Evolutionary conservation across 2,797 vertebrate genomes (phyloP), one percentile per base, ranked within the genome.

Genomic region (Salmo trutta): DNA sequence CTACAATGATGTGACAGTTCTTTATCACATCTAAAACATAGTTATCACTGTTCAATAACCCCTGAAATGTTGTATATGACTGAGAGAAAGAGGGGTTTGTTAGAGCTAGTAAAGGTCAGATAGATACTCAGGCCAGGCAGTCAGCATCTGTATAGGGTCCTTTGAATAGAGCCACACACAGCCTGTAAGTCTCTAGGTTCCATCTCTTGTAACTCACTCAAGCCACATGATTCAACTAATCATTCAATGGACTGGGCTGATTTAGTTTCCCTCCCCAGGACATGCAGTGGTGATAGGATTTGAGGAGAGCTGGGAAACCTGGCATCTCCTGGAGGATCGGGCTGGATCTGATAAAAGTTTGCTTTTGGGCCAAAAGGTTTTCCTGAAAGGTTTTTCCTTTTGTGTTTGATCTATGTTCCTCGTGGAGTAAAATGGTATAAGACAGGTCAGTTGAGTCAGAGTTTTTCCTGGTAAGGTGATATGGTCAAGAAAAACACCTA

Each of bases 141-240:
- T 76, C 75, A 80, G 77, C 81, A 79, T 86, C 73, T 77, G 76
- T 65, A 71, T 27, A 73, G 78, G 83, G 41, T 10, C 75, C 71
- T 74, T 79, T 81, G 75, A 73, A 75, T 16, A 72, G 79, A 74
- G 59, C 29, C 76, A 21, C 73, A 29, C 59, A 64, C 31, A 75
- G 80, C 76, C 83, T 84, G 85, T 78, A 71, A 10, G 59, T 21
- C 21, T 24, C 8, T 64, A 78, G 84, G 83, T 62, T 62, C 12
- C 56, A 79, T 86, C 85, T 80, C 82, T 77, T 80, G 82, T 81
- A 83, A 79, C 76, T 85, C 81, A 47, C 51, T 74, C 54, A 86
- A 85, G 83, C 80, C 82, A 77, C 86, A 88, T 80, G 80, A 85
- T 87, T 87, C 75, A 4, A 62, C 81, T 82, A 80, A 88, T 87